Percentiles rank a stretch among this genome's conserved stretches.
These are phyloP conservation scores for Sebastes hubbsi DNA, from an alignment of 2,797 vertebrate genomes.

Conservation along the genomic window DNA sequence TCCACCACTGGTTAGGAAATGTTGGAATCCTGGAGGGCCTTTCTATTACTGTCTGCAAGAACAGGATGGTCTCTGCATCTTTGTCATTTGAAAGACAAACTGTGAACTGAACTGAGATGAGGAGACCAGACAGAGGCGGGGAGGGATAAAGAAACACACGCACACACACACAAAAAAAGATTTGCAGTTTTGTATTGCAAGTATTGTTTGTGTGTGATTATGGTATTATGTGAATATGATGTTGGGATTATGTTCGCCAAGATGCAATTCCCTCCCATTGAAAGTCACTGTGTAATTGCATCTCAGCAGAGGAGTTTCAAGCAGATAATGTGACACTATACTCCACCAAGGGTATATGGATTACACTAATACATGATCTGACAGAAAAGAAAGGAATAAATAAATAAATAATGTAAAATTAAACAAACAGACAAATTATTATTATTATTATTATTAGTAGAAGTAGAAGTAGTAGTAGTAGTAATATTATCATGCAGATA, in stretches of 20 bases:
- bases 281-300: constrained; percentile 30
- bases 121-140: constrained; percentile 6
- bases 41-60: constrained; percentile 32
- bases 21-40: neutral
- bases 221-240: constrained; percentile 22
- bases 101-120: constrained; percentile 16
- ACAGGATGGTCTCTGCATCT: constrained; percentile 25
- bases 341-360: constrained; percentile 1
- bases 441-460: too few relatives aligned
- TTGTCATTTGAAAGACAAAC: constrained; percentile 39
- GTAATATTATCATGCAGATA: too few relatives aligned
- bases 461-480: too few relatives aligned
- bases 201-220: constrained; percentile 35
- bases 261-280: constrained; percentile 28
- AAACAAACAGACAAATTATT: too few relatives aligned
- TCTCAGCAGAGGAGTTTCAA: constrained; percentile 24
- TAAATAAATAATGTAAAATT: too few relatives aligned
- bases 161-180: neutral
- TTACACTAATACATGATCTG: neutral
- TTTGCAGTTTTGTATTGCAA: constrained; percentile 8
- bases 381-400: too few relatives aligned
- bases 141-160: neutral
- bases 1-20: neutral
- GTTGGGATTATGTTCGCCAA: constrained; percentile 38
- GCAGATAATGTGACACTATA: constrained; percentile 28